Percentiles rank a stretch among this genome's conserved stretches.
Evolutionary conservation across 2,113 vertebrate species (phyloP).

Genomic region (Scytalopus superciliaris): DNA sequence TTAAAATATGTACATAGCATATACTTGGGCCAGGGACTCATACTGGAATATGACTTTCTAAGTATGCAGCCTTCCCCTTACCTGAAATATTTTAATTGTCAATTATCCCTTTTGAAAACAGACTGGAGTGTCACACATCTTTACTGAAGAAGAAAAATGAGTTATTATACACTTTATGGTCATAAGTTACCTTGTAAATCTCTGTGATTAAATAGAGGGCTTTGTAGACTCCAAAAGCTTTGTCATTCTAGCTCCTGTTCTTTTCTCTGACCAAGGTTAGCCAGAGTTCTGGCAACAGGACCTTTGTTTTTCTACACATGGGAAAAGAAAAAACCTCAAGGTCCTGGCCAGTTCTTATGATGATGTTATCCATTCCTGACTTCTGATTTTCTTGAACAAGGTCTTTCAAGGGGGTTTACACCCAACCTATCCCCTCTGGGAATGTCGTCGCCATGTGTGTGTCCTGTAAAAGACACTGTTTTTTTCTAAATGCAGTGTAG

Average conservation of each 20-base stretch:
- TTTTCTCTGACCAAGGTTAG: background rate
- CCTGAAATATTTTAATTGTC: background rate
- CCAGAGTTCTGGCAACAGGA: background rate
- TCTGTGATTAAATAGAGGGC: background rate
- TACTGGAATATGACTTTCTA: background rate
- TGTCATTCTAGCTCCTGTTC: background rate
- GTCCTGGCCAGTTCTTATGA: background rate
- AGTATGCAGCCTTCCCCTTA: background rate
- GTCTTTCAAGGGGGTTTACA: slow-evolving; percentile 36
- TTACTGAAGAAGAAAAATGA: background rate
- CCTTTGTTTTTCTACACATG: background rate
- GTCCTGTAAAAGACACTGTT: background rate
- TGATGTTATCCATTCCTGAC: background rate
- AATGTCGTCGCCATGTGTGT: background rate
- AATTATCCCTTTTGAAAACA: background rate
- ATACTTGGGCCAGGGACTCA: background rate
- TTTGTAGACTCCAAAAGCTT: background rate
- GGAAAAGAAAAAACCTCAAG: background rate
- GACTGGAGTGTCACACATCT: background rate
- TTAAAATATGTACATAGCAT: background rate
- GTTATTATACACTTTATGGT: background rate
- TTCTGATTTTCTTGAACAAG: slow-evolving; percentile 38
- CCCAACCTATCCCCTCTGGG: slow-evolving; percentile 33
- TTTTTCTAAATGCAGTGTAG: background rate
- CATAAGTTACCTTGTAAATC: background rate